Conservation (phyloP, 2,113 vertebrate species). For the Orientallactaga bullata region DNA sequence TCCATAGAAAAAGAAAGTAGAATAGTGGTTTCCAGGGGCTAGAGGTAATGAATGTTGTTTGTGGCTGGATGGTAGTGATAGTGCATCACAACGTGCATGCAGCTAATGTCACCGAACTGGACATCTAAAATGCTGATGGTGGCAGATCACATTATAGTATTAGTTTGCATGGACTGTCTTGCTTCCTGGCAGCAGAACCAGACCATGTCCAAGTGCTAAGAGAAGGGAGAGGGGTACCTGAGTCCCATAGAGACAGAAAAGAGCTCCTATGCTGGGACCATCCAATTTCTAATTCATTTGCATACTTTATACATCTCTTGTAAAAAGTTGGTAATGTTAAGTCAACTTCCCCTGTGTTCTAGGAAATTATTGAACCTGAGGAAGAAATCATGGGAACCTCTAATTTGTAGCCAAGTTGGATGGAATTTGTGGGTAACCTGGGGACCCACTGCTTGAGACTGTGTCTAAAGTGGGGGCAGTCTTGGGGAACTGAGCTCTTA, state of each 20-base stretch:
- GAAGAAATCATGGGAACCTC: neutral
- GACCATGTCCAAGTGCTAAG: neutral
- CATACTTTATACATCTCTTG: neutral
- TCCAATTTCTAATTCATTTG: neutral
- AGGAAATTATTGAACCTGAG: neutral
- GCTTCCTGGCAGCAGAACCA: neutral
- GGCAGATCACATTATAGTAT: too few relatives aligned
- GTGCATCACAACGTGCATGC: too few relatives aligned
- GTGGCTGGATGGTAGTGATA: too few relatives aligned
- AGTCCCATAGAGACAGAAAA: neutral
- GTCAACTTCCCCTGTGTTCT: neutral
- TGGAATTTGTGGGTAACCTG: neutral
- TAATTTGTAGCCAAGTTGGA: neutral
- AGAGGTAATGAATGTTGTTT: too few relatives aligned
- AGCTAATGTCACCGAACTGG: too few relatives aligned
- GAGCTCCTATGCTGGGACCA: neutral
- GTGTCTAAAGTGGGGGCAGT: neutral
- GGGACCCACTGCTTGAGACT: neutral
- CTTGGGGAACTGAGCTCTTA: neutral
- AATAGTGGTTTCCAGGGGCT: too few relatives aligned
- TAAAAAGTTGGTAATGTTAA: neutral
- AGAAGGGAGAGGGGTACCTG: neutral
- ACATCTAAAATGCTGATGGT: too few relatives aligned
- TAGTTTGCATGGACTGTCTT: too few relatives aligned
- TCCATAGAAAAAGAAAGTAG: too few relatives aligned